Evolutionary conservation across 2,888 invertebrate species (phyloP).

Genomic region (Sympetrum striolatum): DNA sequence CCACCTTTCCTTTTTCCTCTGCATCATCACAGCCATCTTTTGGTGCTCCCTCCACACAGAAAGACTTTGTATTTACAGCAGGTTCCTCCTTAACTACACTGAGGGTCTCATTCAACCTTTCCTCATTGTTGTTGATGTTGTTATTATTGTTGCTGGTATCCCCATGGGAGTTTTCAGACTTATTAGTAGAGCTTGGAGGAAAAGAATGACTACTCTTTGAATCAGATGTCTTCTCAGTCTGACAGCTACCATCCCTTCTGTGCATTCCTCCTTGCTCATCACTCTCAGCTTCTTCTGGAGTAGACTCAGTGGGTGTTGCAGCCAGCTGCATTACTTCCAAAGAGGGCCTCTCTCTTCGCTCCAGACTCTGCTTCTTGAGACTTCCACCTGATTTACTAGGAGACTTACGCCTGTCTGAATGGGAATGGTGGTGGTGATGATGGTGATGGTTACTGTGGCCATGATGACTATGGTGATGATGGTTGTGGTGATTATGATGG

Average conservation of each 20-base stretch:
- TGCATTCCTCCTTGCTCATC: slow-evolving; percentile 14
- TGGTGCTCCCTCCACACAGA: neutral
- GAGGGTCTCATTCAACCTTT: neutral
- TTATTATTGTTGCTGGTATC: slow-evolving; percentile 17
- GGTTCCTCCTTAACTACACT: slow-evolving; percentile 30
- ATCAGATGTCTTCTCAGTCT: slow-evolving; percentile 4
- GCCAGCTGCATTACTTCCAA: neutral
- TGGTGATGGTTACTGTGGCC: slow-evolving; percentile 52
- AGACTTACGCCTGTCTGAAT: slow-evolving; percentile 59
- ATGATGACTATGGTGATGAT: slow-evolving; percentile 61
- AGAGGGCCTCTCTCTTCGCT: slow-evolving; percentile 28
- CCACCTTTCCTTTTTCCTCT: neutral
- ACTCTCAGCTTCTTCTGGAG: slow-evolving; percentile 16
- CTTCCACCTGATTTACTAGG: slow-evolving; percentile 57
- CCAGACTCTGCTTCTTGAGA: slow-evolving; percentile 39
- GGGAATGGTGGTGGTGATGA: slow-evolving; percentile 64
- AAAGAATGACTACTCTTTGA: neutral
- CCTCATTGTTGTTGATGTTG: slow-evolving; percentile 37
- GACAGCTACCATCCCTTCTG: slow-evolving; percentile 23
- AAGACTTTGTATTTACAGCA: neutral
- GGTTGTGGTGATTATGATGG: slow-evolving; percentile 34
- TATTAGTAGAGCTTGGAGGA: neutral
- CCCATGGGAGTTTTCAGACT: slow-evolving; percentile 6
- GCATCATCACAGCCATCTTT: neutral
- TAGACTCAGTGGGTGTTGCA: neutral